phyloP scores from a whole-genome alignment of 1,140 invertebrate species.

The Nasonia giraulti region DNA sequence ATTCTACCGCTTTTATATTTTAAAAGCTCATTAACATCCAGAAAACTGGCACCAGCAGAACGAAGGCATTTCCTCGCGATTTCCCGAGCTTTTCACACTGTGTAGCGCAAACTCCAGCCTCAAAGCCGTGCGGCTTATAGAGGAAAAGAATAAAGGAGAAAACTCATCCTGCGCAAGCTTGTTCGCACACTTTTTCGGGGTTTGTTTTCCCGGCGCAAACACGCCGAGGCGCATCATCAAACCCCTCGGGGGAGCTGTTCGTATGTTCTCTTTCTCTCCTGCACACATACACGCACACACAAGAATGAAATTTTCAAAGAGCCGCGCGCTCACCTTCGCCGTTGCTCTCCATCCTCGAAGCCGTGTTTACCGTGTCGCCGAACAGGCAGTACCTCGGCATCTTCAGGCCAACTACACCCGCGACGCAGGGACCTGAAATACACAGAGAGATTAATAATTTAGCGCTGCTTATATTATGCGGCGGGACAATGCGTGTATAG shows the following conservation, averaged over 20 bases:
- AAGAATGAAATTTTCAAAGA: conserved; percentile 3
- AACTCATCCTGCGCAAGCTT: background rate
- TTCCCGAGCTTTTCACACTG: too few species aligned
- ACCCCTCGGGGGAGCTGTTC: background rate
- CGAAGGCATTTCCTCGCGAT: too few species aligned
- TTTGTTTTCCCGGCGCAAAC: background rate
- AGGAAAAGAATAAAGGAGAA: background rate
- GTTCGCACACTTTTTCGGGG: background rate
- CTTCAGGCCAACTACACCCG: conserved; percentile 94
- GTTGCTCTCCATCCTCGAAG: conserved; percentile 95
- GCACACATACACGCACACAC: background rate
- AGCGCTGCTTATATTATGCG: too few species aligned
- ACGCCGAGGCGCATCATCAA: background rate
- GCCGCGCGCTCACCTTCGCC: conserved; percentile 79
- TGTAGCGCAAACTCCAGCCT: background rate
- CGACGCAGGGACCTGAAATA: conserved; percentile 88
- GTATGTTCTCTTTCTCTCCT: background rate
- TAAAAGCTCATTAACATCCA: too few species aligned
- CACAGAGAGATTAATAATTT: background rate
- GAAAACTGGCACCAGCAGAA: too few species aligned
- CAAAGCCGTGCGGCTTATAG: background rate
- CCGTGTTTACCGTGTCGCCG: conserved; percentile 96
- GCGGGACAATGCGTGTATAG: background rate
- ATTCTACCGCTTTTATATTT: too few species aligned
- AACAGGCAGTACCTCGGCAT: conserved; percentile 96